Base-by-base conservation (phyloP, 1,140 invertebrate genomes). In the Brachionus manjavacas region DNA sequence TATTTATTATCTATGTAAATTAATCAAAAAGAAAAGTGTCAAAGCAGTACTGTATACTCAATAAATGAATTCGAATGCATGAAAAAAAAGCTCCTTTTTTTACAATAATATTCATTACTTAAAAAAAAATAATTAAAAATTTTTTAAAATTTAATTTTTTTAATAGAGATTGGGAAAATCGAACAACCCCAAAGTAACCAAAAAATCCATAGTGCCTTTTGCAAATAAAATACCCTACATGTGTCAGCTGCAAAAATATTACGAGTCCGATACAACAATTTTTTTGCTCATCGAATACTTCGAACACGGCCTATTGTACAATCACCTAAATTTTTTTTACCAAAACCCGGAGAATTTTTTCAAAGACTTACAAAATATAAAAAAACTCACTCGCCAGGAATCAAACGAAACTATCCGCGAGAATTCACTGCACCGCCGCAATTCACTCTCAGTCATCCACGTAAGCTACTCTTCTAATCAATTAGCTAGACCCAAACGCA, bases 191-290 rank as follows among this genome's bases (percentile, higher is more conserved):
- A 64, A 41, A 31, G 20, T 81, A 14, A 81, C 28, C 23, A 23
- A 43, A 31, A 81, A 81, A 81, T 68, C 64, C 23, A 64, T 81
- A 20, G 79, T 81, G 25, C 79, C 79, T 25, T 81, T 81, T 25
- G 79, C 23, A 3, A 41, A 68, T 9, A 52, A 55, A 16, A 64
- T 81, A n/a, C 79, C 79, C 7, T 81, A 41, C 31, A 81, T 81
- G 79, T 64, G 79, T 14, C 52, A 68, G 52, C 28, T 81, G 3
- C 23, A 28, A 60, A 81, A 81, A 46, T 81, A 81, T 20, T 81
- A 41, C 39, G 79, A 81, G 31, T 41, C 52, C 4, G 79, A 81
- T 11, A 41, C 55, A 12, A 43, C 79, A 28, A 81, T 81, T 6
- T 81, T 64, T 16, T 81, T 81, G 23, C 31, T 81, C 9, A 28